Percentiles rank a stretch among this genome's conserved stretches.
These are phyloP conservation scores for Lutraria rhynchaena DNA, from an alignment of 1,140 invertebrate species.

Conservation along the genomic window DNA sequence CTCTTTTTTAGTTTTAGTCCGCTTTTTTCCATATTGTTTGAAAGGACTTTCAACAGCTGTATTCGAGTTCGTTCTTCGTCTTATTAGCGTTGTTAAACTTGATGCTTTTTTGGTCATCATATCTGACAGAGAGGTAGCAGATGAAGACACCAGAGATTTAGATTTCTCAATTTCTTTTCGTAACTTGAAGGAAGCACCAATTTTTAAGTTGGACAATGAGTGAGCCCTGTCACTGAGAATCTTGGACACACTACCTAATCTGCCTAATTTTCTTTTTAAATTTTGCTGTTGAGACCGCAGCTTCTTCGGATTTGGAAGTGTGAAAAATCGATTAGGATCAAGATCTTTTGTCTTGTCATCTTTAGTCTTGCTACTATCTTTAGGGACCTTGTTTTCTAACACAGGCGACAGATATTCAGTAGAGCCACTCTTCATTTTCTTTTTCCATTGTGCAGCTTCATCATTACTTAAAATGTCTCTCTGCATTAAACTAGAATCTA, in stretches of 20 bases:
- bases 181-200: slow-evolving; percentile 49
- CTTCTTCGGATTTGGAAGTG: slow-evolving; percentile 53
- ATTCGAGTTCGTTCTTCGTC: slow-evolving; percentile 40
- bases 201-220: slow-evolving; percentile 35
- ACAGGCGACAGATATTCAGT: slow-evolving; percentile 47
- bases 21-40: slow-evolving; percentile 31
- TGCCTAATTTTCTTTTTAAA: slow-evolving; percentile 14
- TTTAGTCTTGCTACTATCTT: neutral
- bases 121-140: slow-evolving; percentile 40
- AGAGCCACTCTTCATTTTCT: slow-evolving; percentile 8
- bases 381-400: slow-evolving; percentile 18
- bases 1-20: slow-evolving; percentile 19
- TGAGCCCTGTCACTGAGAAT: slow-evolving; percentile 31
- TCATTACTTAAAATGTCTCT: slow-evolving; percentile 6
- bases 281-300: neutral
- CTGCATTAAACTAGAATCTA: slow-evolving; percentile 43
- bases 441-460: neutral
- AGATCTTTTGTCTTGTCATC: neutral
- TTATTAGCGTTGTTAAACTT: slow-evolving; percentile 44
- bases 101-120: slow-evolving; percentile 49
- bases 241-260: slow-evolving; percentile 49
- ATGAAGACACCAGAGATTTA: slow-evolving; percentile 13
- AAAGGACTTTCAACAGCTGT: slow-evolving; percentile 48
- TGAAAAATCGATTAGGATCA: slow-evolving; percentile 46
- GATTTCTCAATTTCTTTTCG: slow-evolving; percentile 47